Evolutionary conservation across 2,888 invertebrate species (phyloP), one percentile per base, ranked within the genome.

Genomic region (Ametastegia equiseti): DNA sequence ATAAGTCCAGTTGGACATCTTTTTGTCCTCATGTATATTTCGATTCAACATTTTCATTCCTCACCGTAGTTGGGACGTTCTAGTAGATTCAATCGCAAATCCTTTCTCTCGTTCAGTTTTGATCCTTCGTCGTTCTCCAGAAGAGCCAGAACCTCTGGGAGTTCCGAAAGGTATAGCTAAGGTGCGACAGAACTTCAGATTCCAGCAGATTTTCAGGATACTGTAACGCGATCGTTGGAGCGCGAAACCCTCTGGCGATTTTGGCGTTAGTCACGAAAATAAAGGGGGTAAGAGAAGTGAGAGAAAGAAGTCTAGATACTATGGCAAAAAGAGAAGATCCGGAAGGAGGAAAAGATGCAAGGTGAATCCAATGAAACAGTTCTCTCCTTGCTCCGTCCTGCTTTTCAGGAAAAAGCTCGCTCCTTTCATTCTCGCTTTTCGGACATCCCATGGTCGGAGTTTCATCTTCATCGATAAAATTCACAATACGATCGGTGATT

Each of bases 301-400:
- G 13, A n/a, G 30, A 15, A 27, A 15, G 45, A 71, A 1, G 45
- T 11, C 23, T 9, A 30, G 30, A 27, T 23, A 27, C 4, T 27
- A 27, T 7, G 60, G 27, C 7, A 9, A 60, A 27, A 7, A 30
- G 39, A 67, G 36, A 67, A 36, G n/a, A 39, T 4, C 27, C 33
- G 27, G 71, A 30, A n/a, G 2, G 23, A n/a, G 71, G 19, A 75
- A 50, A 54, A 36, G 75, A 50, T 27, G n/a, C 11, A 50, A 54
- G 54, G 50, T 54, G 30, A 54, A 54, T 45, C 75, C 54, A 75
- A 75, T 75, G 75, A 75, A 75, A 75, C 42, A 75, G 50, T 75
- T 75, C 50, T 75, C 75, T 75, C 30, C 54, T 45, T n/a, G 33
- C 54, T 33, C 36, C 33, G 33, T 54, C 54, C 75, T 27, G 15